phyloP scores from a whole-genome alignment of 2,113 vertebrate genomes.

The Macquaria australasica region DNA sequence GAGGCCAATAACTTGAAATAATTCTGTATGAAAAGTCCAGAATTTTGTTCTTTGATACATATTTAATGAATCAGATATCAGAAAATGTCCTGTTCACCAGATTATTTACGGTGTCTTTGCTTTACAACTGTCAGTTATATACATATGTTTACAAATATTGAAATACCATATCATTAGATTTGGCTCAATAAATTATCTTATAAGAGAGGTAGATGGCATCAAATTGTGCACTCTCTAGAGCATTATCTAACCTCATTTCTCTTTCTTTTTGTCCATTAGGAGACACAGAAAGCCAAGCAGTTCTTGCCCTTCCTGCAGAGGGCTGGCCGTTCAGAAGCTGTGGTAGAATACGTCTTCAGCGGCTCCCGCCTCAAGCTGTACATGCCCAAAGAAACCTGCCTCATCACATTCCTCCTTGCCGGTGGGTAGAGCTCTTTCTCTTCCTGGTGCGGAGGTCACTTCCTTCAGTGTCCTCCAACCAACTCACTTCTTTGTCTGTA shows the following conservation, averaged over 20 bases:
- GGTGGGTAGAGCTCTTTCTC: slow-evolving; percentile 83
- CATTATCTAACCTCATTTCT: neutral
- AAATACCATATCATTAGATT: neutral
- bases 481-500: neutral
- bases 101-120: neutral
- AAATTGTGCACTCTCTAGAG: neutral
- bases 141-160: neutral
- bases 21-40: neutral
- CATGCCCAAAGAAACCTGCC: slow-evolving; percentile 98
- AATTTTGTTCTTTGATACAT: neutral
- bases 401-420: slow-evolving; percentile 97
- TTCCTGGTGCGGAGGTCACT: slow-evolving; percentile 25
- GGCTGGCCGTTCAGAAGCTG: slow-evolving; percentile 95
- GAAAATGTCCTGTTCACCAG: neutral
- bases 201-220: neutral
- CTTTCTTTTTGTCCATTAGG: slow-evolving; percentile 77
- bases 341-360: slow-evolving; percentile 98
- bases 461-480: slow-evolving; percentile 13
- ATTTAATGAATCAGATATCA: neutral
- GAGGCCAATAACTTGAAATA: neutral
- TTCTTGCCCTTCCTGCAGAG: slow-evolving; percentile 97
- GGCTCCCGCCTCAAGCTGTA: slow-evolving; percentile 97
- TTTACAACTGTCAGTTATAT: neutral
- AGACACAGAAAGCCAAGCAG: slow-evolving; percentile 98
- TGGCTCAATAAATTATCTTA: neutral